Conservation (phyloP, 2,888 invertebrate species). For the Dicroscelio sp. region DNA sequence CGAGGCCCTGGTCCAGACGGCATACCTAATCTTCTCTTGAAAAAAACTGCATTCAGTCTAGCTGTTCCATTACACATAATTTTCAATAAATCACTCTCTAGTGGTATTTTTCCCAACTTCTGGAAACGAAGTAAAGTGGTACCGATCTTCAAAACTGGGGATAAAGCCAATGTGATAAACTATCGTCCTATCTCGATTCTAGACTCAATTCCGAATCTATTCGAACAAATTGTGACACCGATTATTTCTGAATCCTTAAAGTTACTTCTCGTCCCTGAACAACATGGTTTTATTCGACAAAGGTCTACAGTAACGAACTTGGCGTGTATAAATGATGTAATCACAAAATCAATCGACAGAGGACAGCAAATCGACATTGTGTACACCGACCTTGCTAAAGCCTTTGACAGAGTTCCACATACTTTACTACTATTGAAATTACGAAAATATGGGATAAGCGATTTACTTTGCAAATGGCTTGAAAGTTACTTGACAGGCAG, state of each 20-base stretch:
- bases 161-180: background rate
- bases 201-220: constrained; percentile 6
- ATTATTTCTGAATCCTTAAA: background rate
- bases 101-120: background rate
- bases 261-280: background rate
- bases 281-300: background rate
- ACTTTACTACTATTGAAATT: background rate
- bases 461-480: background rate
- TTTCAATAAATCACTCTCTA: background rate
- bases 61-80: background rate
- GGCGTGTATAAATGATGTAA: background rate
- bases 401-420: background rate
- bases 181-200: constrained; percentile 26
- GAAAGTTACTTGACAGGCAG: background rate
- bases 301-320: background rate
- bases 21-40: background rate
- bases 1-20: background rate
- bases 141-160: background rate
- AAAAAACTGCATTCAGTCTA: background rate
- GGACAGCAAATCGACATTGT: background rate
- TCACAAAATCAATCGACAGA: background rate
- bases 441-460: background rate
- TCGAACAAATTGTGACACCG: background rate
- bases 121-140: background rate
- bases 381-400: background rate